Base-by-base conservation (phyloP, 2,797 vertebrate genomes). In the Phalanger gymnotis region DNA sequence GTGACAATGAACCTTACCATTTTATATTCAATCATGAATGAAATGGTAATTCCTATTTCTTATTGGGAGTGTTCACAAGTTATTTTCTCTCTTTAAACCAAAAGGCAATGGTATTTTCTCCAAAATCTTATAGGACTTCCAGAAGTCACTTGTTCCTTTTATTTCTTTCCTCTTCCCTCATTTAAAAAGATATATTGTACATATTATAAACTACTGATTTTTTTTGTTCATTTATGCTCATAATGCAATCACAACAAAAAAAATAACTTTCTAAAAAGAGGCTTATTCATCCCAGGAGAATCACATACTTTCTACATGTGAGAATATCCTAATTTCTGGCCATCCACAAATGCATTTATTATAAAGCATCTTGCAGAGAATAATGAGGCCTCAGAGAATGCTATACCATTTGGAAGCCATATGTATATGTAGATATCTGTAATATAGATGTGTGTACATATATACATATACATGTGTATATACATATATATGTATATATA, bases 371-470 rank as follows among this genome's bases (percentile, higher is more conserved):
- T 81, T 81, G n/a, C 73, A 81, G 73, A 47, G 40, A 81, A 81
- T 81, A 81, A 47, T 81, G 40, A 81, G 3, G 40, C 5, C 73
- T 81, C 73, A 81, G 22, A 47, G 40, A 81, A 47, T 25, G 73
- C 30, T 10, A 10, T 81, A 19, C 73, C 22, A 81, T 81, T 81
- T 81, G 40, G 9, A 81, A 81, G 22, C 22, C 40, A 27, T 47
- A 25, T 81, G n/a, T 14, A 14, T 61, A 14, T 61, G 7, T 66
- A 19, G 13, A 73, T n/a, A 7, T 10, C 0, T 58, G 11, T 22
- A 96, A n/a, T 98, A 96, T 95, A 53, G 14, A 93, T 10, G 92
- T 96, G 95, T 97, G 97, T 96, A 1, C 96, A 5, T 94, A 81
- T 31, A 2, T 19, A 13, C 3, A 54, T 54, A 13, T 54, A 14